A percentile compares a stretch with the other conserved stretches of the same genome.
These are phyloP conservation scores for Brachymystax lenok DNA, from an alignment of 2,797 vertebrate species.

Conservation along the genomic window DNA sequence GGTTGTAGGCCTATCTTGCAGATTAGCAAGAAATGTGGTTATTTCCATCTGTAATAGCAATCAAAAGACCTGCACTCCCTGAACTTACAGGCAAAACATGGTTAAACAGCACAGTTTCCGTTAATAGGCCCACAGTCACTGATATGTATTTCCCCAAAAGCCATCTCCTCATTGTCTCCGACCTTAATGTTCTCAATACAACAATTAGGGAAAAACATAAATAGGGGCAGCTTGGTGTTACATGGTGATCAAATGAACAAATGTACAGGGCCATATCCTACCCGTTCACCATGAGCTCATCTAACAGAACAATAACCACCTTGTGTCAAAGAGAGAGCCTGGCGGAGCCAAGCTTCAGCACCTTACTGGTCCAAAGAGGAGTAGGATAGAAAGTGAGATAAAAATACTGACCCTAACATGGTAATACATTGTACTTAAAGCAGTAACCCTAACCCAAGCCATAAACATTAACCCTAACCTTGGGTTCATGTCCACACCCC, in stretches of 20 bases:
- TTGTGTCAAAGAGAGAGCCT: too few relatives aligned
- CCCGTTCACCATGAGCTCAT: not conserved
- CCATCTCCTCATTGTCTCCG: not conserved
- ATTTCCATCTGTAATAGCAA: constrained; percentile 38
- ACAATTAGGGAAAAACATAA: not conserved
- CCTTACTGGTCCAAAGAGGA: not conserved
- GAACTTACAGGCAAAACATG: constrained; percentile 31
- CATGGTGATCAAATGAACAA: not conserved
- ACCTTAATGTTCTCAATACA: not conserved
- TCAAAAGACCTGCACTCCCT: constrained; percentile 5
- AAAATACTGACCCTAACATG: not conserved
- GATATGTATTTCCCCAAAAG: constrained; percentile 11
- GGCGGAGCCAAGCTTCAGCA: too few relatives aligned
- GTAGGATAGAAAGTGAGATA: too few relatives aligned
- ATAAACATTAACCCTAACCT: not conserved
- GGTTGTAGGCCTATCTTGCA: constrained; percentile 47
- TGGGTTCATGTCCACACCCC: too few relatives aligned
- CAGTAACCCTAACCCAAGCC: not conserved
- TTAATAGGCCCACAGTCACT: not conserved
- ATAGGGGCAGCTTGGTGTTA: not conserved
- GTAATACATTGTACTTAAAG: not conserved
- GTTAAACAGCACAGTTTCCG: not conserved
- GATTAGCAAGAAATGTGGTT: constrained; percentile 33
- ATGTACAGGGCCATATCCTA: not conserved
- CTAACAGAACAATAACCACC: not conserved